These are phyloP conservation scores for Drosophila bipectinata DNA, from an alignment of 1,140 invertebrate genomes.

Conservation along the genomic window DNA sequence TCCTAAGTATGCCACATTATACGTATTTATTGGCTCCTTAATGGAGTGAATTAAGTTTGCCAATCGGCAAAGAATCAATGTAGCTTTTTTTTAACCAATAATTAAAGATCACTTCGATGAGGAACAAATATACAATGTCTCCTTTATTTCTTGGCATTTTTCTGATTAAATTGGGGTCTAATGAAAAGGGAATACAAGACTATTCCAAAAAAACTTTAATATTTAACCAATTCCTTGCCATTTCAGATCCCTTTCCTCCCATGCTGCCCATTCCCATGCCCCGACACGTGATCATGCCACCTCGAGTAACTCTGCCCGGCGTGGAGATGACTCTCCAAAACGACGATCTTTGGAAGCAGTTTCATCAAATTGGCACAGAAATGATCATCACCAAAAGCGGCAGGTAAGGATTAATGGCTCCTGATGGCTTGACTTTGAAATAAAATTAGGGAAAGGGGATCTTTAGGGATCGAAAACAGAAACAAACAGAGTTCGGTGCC, in stretches of 20 bases:
- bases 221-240: too few species aligned
- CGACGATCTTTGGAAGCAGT: slow-evolving; percentile 97
- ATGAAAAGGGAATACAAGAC: too few species aligned
- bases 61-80: slow-evolving; percentile 9
- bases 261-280: slow-evolving; percentile 75
- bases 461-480: slow-evolving; percentile 9
- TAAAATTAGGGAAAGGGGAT: neutral
- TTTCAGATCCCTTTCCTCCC: slow-evolving; percentile 76
- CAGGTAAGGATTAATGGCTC: slow-evolving; percentile 86
- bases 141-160: too few species aligned
- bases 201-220: too few species aligned
- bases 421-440: neutral
- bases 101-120: neutral
- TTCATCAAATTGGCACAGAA: slow-evolving; percentile 97
- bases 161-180: neutral
- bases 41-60: slow-evolving; percentile 15
- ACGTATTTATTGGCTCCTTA: slow-evolving; percentile 17
- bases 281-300: slow-evolving; percentile 76
- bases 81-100: neutral
- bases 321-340: slow-evolving; percentile 89
- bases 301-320: slow-evolving; percentile 71
- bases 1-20: neutral
- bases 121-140: too few species aligned
- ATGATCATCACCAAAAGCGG: slow-evolving; percentile 99
- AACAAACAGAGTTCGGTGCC: slow-evolving; percentile 25